Evolutionary conservation across 2,113 vertebrate genomes (phyloP).

Genomic region (Zapornia atra): DNA sequence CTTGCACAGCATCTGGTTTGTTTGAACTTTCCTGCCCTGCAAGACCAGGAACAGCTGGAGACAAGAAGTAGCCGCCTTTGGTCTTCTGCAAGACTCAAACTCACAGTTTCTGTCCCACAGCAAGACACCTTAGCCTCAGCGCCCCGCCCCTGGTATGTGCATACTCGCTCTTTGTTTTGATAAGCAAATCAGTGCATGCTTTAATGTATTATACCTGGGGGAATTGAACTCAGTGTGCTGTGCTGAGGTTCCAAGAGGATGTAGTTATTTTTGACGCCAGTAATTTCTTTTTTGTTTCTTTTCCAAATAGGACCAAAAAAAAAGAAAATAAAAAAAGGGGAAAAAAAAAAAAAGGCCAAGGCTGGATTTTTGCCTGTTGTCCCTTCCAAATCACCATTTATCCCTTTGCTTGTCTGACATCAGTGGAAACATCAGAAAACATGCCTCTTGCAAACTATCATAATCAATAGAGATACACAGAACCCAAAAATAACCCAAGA

Average conservation of each 20-base stretch:
- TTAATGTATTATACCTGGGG: conserved; percentile 36
- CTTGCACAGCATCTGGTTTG: neutral
- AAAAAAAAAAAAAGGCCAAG: neutral
- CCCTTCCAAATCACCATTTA: neutral
- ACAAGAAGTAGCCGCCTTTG: neutral
- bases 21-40: neutral
- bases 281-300: conserved; percentile 31
- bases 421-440: neutral
- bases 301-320: conserved; percentile 10
- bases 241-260: conserved; percentile 31
- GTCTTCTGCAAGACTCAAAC: neutral
- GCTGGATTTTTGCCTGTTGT: conserved; percentile 29
- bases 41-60: neutral
- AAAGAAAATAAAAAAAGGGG: neutral
- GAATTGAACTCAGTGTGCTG: neutral
- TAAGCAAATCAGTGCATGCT: conserved; percentile 20
- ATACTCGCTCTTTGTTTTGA: conserved; percentile 48
- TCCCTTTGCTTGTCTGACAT: neutral
- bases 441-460: neutral
- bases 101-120: conserved; percentile 33
- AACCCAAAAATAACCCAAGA: neutral
- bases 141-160: neutral
- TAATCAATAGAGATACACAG: neutral
- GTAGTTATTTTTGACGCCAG: conserved; percentile 10
- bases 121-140: neutral